Percentiles rank a stretch among this genome's conserved stretches.
phyloP scores from a whole-genome alignment of 1,140 invertebrate genomes.

The Hydropsyche tenuis region DNA sequence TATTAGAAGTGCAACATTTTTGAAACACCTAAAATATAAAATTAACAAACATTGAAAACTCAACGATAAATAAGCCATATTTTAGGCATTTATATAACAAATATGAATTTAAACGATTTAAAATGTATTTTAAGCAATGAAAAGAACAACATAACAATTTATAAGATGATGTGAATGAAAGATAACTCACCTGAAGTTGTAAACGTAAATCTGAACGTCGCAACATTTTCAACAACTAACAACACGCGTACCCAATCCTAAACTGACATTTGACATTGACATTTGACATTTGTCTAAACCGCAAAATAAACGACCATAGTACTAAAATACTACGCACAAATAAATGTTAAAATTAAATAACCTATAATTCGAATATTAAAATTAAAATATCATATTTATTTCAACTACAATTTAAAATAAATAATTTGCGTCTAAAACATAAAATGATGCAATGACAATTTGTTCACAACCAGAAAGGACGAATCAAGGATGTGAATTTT shows the following conservation, averaged over 20 bases:
- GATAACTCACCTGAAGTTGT: not conserved
- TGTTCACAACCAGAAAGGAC: no score
- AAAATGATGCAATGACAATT: no score
- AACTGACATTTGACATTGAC: constrained; percentile 1
- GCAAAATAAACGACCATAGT: not conserved
- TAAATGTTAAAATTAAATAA: not conserved
- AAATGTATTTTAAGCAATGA: no score
- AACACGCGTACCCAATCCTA: not conserved
- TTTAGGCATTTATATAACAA: no score
- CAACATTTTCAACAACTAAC: not conserved
- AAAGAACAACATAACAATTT: no score
- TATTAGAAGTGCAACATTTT: constrained; percentile 57
- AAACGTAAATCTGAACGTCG: constrained; percentile 1
- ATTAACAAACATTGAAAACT: no score
- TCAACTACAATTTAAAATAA: no score
- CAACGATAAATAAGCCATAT: no score
- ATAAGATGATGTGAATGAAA: no score
- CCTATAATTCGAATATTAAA: not conserved
- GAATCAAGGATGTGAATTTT: no score
- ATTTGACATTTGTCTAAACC: constrained; percentile 5
- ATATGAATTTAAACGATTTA: no score
- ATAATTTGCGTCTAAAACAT: no score
- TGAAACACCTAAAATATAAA: constrained; percentile 25
- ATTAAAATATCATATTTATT: not conserved
- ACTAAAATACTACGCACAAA: not conserved